A percentile compares a stretch with the other conserved stretches of the same genome.
These are phyloP conservation scores for Otocyon megalotis DNA, from an alignment of 2,113 vertebrate genomes.

Conservation along the genomic window DNA sequence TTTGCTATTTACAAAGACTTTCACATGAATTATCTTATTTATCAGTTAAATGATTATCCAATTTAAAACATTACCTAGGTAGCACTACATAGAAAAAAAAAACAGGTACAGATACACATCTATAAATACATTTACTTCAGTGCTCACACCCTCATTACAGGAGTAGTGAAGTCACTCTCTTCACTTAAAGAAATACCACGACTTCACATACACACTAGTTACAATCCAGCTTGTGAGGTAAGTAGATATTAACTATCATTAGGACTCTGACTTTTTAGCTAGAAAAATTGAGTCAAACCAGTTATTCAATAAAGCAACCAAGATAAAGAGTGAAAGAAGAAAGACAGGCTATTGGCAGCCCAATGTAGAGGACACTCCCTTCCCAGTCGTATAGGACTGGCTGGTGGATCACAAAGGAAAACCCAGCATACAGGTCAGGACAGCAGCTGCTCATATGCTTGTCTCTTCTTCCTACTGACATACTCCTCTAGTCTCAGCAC, in stretches of 20 bases:
- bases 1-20: slow-evolving; percentile 61
- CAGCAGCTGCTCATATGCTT: background rate
- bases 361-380: background rate
- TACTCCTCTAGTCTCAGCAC: background rate
- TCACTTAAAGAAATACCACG: slow-evolving; percentile 29
- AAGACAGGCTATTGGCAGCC: background rate
- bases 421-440: background rate
- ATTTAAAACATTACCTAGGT: slow-evolving; percentile 64
- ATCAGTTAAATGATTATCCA: slow-evolving; percentile 54
- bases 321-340: background rate
- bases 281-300: slow-evolving; percentile 22
- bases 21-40: slow-evolving; percentile 61
- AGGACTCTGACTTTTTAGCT: background rate
- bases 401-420: background rate
- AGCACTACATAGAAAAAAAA: background rate
- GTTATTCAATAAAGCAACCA: slow-evolving; percentile 27
- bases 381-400: background rate
- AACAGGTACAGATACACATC: slow-evolving; percentile 45
- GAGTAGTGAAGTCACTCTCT: background rate
- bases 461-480: background rate
- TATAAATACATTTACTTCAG: background rate
- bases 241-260: slow-evolving; percentile 5
- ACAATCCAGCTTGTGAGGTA: background rate
- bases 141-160: slow-evolving; percentile 21
- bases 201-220: slow-evolving; percentile 27